Evolutionary conservation across 2,113 vertebrate genomes (phyloP), one percentile per base, ranked within the genome.

Genomic region (Oryzias celebensis): DNA sequence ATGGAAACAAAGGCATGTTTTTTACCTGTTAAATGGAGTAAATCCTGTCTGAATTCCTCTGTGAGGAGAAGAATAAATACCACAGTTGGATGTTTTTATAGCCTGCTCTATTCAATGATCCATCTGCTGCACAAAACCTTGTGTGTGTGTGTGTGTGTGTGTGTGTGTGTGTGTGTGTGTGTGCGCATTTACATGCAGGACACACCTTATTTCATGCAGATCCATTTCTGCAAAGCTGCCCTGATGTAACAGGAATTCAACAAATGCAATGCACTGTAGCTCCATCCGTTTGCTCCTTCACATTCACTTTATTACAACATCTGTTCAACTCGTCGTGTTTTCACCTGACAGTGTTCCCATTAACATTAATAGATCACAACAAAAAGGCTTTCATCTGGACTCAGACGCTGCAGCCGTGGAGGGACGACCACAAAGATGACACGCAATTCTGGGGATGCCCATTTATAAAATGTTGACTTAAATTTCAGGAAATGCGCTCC

Each of bases 401-500:
- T 47, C 46, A 61, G 42, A 42, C 26, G 13, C 42, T 56, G 47
- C 44, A 57, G 18, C 24, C 17, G 26, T 44, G 51, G 42, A 36
- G 36, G 36, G 36, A 36, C 36, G 47, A 75, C 66, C 72, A 62
- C 24, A 59, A 59, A 75, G 47, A 58, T 70, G 72, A 67, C 63
- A 70, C 63, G 62, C n/a, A 41, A 58, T 62, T 70, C 56, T 52
- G 58, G 61, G 71, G 75, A 69, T 50, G 65, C 12, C 64, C 17
- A 42, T 70, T 65, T 62, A 71, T 81, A 82, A 77, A 81, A 62
- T 63, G 67, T 50, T 44, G 76, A 82, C 83, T 82, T 85, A 81
- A 89, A 87, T 86, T 83, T 74, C 71, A 52, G 71, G 67, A 83
- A 84, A 51, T 63, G 78, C 61, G 73, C 72, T 78, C 73, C 70